Evolutionary conservation across 2,888 invertebrate genomes (phyloP).

Genomic region (Eupithecia exiguata): DNA sequence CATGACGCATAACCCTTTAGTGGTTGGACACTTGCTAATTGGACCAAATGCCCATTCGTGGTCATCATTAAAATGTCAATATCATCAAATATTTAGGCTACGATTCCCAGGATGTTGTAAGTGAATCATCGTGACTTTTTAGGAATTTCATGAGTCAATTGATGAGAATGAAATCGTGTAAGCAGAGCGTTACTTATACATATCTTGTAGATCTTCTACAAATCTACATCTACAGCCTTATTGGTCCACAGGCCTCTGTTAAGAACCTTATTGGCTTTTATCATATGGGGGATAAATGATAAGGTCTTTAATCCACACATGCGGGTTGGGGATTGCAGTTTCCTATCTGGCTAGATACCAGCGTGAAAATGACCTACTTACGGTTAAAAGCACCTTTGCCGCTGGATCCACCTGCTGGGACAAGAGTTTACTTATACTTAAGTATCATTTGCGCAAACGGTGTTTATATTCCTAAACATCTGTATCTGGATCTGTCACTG

Average conservation of each 20-base stretch:
- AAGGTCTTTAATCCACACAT: background rate
- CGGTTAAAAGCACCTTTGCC: no score
- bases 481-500: no score
- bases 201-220: background rate
- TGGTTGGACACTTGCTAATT: conserved; percentile 63
- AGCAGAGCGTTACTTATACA: background rate
- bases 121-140: conserved; percentile 31
- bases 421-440: no score
- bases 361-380: no score
- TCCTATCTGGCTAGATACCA: background rate
- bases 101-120: conserved; percentile 41
- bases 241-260: no score
- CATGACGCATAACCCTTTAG: conserved; percentile 57
- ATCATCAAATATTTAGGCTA: conserved; percentile 43
- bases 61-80: conserved; percentile 56
- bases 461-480: no score
- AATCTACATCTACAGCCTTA: background rate
- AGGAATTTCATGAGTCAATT: conserved; percentile 16
- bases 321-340: background rate
- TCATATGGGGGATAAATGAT: background rate
- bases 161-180: background rate
- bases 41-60: conserved; percentile 70
- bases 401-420: no score
- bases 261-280: background rate
- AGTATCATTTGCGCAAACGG: no score